Conservation (phyloP, 92 coral and sea anemone species). For the Porites lobata region DNA sequence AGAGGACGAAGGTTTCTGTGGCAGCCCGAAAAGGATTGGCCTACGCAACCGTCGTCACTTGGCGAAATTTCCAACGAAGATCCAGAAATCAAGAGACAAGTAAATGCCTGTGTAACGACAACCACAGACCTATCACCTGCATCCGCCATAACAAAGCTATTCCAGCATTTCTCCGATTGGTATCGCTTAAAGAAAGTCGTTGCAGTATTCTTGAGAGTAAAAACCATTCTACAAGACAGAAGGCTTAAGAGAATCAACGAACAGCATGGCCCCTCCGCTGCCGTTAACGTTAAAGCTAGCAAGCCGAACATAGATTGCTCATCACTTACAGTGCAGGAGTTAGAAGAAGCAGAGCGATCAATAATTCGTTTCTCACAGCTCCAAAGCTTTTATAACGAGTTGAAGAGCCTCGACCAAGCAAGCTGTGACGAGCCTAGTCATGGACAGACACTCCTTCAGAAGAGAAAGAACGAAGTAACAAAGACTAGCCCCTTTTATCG, state of each 20-base stretch:
- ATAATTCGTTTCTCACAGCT: too few species aligned
- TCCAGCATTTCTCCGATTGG: conserved; percentile 52
- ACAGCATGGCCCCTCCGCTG: not conserved
- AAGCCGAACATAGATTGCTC: conserved; percentile 7
- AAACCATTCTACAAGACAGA: conserved; percentile 29
- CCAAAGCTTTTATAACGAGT: too few species aligned
- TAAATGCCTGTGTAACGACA: conserved; percentile 10
- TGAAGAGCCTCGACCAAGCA: too few species aligned
- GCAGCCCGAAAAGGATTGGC: too few species aligned
- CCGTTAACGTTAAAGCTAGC: conserved; percentile 4
- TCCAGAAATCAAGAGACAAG: conserved; percentile 39
- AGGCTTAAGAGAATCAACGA: conserved; percentile 5
- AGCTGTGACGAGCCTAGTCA: too few species aligned
- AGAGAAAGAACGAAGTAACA: conserved; percentile 36
- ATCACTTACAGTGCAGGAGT: conserved; percentile 31
- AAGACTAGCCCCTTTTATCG: conserved; percentile 58
- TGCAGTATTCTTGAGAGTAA: conserved; percentile 47
- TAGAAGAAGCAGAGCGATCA: too few species aligned
- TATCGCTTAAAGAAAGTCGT: conserved; percentile 56
- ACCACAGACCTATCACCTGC: conserved; percentile 1
- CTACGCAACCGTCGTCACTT: too few species aligned
- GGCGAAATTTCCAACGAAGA: conserved; percentile 43
- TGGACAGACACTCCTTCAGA: not conserved
- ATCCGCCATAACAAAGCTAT: conserved; percentile 31
- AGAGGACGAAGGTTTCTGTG: too few species aligned